These are phyloP conservation scores for Megathymus violae DNA, from an alignment of 1,140 invertebrate genomes.

Conservation along the genomic window DNA sequence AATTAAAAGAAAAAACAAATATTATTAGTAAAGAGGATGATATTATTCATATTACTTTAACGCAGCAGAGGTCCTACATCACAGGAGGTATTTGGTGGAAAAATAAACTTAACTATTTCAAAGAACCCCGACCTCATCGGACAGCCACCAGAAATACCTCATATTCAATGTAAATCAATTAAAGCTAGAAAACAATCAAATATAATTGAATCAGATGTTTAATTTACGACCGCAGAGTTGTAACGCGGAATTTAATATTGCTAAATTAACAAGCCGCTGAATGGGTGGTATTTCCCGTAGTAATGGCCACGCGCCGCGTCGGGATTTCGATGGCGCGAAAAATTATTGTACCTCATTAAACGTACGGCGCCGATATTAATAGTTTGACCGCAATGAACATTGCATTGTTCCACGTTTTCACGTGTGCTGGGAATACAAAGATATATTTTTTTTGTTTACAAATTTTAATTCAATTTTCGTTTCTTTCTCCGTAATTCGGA, in stretches of 20 bases:
- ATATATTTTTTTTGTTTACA: not conserved
- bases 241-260: slow-evolving; percentile 36
- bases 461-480: not conserved
- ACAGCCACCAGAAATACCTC: too few species aligned
- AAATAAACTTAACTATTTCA: too few species aligned
- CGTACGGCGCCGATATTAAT: slow-evolving; percentile 48
- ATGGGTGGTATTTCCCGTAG: slow-evolving; percentile 24
- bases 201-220: slow-evolving; percentile 30
- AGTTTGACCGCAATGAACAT: slow-evolving; percentile 47
- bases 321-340: slow-evolving; percentile 37
- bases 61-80: too few species aligned
- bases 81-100: too few species aligned
- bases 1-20: too few species aligned
- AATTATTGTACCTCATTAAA: slow-evolving; percentile 55
- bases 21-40: too few species aligned
- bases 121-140: too few species aligned
- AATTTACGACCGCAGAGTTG: slow-evolving; percentile 35
- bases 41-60: too few species aligned
- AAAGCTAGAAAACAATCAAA: slow-evolving; percentile 10
- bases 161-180: slow-evolving; percentile 11
- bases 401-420: slow-evolving; percentile 46
- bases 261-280: slow-evolving; percentile 30
- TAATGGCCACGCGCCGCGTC: slow-evolving; percentile 22
- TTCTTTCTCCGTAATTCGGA: not conserved
- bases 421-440: slow-evolving; percentile 2